Evolutionary conservation across 2,113 vertebrate species (phyloP).

Genomic region (Sinocyclocheilus maitianheensis): DNA sequence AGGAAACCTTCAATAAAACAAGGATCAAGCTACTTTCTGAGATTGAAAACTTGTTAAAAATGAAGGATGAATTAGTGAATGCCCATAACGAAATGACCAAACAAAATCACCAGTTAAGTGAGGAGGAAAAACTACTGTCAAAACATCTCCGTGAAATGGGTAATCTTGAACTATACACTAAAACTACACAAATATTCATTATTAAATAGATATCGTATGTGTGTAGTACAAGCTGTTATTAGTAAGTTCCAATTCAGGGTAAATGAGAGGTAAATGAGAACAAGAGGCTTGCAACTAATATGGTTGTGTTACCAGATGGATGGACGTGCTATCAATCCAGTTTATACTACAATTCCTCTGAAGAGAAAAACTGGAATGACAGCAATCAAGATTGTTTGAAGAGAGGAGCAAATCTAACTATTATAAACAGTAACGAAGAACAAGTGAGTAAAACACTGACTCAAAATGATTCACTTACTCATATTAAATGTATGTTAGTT

Average conservation of each 20-base stretch:
- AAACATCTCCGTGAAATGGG: not conserved
- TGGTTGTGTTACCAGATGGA: conserved; percentile 1
- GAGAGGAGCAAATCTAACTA: not conserved
- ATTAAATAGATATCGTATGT: not conserved
- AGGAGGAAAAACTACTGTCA: not conserved
- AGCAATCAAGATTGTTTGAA: not conserved
- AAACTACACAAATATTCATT: not conserved
- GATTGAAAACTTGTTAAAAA: not conserved
- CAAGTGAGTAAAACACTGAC: not conserved
- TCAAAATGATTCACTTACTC: not conserved
- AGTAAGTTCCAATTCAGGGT: not conserved
- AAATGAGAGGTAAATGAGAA: not conserved
- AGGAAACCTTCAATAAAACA: rapidly evolving
- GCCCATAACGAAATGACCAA: not conserved
- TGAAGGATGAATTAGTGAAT: not conserved
- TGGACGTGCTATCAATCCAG: not conserved
- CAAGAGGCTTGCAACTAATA: not conserved
- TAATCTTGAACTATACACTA: not conserved
- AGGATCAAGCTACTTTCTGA: rapidly evolving
- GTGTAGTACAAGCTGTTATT: not conserved
- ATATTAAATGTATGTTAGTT: not conserved
- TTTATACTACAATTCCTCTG: conserved; percentile 13
- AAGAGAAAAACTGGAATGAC: not conserved
- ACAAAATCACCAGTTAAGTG: not conserved
- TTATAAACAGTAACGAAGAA: not conserved